Evolutionary conservation across 2,797 vertebrate genomes (phyloP).

Genomic region (Cossypha caffra): DNA sequence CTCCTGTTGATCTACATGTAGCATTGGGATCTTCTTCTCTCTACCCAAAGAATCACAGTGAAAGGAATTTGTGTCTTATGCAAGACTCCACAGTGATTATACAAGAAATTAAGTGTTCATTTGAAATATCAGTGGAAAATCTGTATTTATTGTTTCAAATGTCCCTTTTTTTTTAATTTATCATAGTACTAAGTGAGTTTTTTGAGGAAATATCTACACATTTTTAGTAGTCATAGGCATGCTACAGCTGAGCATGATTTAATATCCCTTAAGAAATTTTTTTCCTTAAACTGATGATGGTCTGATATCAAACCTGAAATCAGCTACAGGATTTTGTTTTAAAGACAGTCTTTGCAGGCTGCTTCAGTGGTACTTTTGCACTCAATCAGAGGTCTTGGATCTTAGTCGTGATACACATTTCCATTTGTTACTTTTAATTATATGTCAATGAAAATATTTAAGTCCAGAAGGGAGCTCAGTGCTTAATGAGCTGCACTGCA

Average conservation of each 20-base stretch:
- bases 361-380: not conserved
- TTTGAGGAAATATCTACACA: not conserved
- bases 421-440: not conserved
- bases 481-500: not conserved
- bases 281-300: not conserved
- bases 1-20: not conserved
- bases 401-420: not conserved
- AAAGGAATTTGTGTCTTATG: not conserved
- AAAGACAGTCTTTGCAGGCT: not conserved
- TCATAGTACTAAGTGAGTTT: not conserved
- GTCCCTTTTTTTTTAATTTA: not conserved
- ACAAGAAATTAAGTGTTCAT: not conserved
- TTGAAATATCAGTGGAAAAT: not conserved
- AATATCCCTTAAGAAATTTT: not conserved
- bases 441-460: too few species aligned
- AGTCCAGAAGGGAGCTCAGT: too few species aligned
- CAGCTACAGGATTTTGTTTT: not conserved
- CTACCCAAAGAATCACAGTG: not conserved
- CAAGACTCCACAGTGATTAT: not conserved
- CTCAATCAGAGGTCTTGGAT: not conserved
- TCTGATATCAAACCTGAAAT: not conserved
- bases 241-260: not conserved
- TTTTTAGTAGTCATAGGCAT: not conserved
- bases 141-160: not conserved
- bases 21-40: not conserved